Conservation (phyloP, 2,797 vertebrate genomes). For the Enteromius fasciolatus region DNA sequence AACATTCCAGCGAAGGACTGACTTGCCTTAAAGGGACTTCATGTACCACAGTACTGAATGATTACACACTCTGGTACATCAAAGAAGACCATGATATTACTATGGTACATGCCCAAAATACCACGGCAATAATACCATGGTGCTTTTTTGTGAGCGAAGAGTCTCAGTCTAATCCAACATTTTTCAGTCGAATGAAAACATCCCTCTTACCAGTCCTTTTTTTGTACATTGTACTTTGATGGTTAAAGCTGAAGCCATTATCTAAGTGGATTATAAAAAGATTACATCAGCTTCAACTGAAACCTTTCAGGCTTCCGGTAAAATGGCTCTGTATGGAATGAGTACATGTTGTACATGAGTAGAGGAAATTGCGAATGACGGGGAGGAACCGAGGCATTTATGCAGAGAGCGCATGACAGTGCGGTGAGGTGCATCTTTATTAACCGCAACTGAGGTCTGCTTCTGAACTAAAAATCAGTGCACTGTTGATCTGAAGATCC, state of each 20-base stretch:
- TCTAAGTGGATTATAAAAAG: slow-evolving; percentile 56
- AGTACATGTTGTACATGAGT: slow-evolving; percentile 13
- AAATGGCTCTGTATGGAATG: slow-evolving; percentile 36
- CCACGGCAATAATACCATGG: background rate
- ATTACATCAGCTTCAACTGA: slow-evolving; percentile 42
- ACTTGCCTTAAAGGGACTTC: slow-evolving; percentile 9
- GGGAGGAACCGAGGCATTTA: slow-evolving; percentile 26
- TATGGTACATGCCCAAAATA: slow-evolving; percentile 6
- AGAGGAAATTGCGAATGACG: slow-evolving; percentile 31
- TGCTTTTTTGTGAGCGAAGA: slow-evolving; percentile 7
- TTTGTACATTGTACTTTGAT: slow-evolving; percentile 42
- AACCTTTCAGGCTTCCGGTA: slow-evolving; percentile 43
- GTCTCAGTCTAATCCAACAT: slow-evolving; percentile 41
- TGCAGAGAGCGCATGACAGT: slow-evolving; percentile 10
- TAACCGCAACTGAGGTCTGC: background rate
- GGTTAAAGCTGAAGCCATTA: slow-evolving; percentile 45
- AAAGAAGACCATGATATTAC: slow-evolving; percentile 15
- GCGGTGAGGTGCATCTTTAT: slow-evolving; percentile 13
- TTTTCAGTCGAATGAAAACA: slow-evolving; percentile 51
- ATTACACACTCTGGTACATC: slow-evolving; percentile 16
- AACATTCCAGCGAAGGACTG: background rate
- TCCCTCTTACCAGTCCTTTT: slow-evolving; percentile 36
- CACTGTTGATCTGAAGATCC: slow-evolving; percentile 27
- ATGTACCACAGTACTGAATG: background rate
- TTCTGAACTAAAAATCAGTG: background rate